phyloP scores from a whole-genome alignment of 2,888 invertebrate genomes.

The Mimachlamys varia region DNA sequence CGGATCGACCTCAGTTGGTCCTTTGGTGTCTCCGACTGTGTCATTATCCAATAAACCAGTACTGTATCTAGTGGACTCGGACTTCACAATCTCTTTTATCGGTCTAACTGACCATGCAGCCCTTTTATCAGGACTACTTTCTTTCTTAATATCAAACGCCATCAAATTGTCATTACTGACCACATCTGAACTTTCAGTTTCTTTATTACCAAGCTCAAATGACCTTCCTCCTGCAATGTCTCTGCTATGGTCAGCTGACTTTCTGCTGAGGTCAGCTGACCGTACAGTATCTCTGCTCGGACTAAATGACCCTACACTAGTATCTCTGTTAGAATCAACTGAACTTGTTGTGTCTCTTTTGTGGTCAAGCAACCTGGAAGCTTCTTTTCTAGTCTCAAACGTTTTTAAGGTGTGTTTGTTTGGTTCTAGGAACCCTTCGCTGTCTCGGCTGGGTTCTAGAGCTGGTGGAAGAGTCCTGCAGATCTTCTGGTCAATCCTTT shows the following conservation, averaged over 20 bases:
- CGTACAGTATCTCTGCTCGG: neutral
- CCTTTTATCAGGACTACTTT: neutral
- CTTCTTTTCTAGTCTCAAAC: neutral
- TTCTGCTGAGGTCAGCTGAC: neutral
- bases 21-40: neutral
- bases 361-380: neutral
- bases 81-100: neutral
- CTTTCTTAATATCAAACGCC: neutral
- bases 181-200: neutral
- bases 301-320: neutral
- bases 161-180: neutral
- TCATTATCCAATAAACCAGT: neutral
- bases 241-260: neutral
- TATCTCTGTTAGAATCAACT: neutral
- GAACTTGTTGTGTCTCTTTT: neutral
- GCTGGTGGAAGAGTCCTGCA: constrained; percentile 38
- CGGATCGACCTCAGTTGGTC: neutral
- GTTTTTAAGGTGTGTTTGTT: neutral
- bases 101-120: neutral
- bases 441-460: constrained; percentile 37
- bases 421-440: neutral
- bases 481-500: neutral
- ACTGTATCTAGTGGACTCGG: neutral
- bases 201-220: too few relatives aligned
- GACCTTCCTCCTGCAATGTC: neutral